These are phyloP conservation scores for Diceros bicornis DNA, from an alignment of 2,797 vertebrate species.

Conservation along the genomic window DNA sequence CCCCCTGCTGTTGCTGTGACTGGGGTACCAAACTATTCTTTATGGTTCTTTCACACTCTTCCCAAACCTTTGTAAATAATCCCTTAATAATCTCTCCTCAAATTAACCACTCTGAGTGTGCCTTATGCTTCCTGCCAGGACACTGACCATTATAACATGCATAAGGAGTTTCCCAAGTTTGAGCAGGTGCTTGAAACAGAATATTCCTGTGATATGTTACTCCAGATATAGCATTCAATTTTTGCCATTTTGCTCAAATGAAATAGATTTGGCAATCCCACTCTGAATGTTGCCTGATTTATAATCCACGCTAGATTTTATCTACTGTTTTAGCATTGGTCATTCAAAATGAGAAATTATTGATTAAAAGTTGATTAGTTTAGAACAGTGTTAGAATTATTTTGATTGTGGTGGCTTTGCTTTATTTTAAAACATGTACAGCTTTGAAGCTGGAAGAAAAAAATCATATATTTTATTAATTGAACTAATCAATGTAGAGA, in stretches of 20 bases:
- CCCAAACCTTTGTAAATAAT: not conserved
- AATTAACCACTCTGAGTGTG: not conserved
- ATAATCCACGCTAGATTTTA: not conserved
- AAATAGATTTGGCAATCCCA: not conserved
- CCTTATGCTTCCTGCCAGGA: not conserved
- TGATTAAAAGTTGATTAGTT: not conserved
- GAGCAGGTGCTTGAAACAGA: not conserved
- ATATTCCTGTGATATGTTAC: not conserved
- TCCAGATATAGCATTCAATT: not conserved
- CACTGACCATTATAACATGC: not conserved
- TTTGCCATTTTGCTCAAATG: not conserved
- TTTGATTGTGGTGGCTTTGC: not conserved
- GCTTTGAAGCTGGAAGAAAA: not conserved
- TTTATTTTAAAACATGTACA: not conserved
- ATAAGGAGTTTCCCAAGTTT: not conserved
- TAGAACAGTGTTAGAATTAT: not conserved
- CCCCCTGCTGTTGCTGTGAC: accelerated
- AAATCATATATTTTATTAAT: not conserved
- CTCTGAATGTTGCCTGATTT: not conserved
- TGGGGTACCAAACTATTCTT: not conserved
- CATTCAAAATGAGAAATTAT: not conserved
- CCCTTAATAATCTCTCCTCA: not conserved
- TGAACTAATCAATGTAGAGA: not conserved
- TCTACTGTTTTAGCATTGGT: not conserved
- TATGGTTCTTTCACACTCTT: not conserved